These are phyloP conservation scores for Hippocampus kuda DNA, from an alignment of 2,797 vertebrate species.

Conservation along the genomic window DNA sequence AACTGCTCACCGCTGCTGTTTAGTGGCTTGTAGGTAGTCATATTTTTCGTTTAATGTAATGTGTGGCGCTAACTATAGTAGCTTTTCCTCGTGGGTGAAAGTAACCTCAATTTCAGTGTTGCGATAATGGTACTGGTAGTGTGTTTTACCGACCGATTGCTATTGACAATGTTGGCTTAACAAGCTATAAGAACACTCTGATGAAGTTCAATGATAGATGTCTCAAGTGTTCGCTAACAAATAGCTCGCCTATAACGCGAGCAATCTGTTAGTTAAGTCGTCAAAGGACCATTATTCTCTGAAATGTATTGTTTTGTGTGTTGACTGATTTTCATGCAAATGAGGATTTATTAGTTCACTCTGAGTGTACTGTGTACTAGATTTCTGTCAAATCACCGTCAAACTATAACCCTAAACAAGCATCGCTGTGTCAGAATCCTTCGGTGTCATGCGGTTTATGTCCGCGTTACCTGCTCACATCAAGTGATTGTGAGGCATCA, in stretches of 20 bases:
- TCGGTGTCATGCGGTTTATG: conserved; percentile 1
- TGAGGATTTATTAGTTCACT: not conserved
- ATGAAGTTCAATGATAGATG: conserved; percentile 22
- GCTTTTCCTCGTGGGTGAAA: not conserved
- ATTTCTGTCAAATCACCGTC: not conserved
- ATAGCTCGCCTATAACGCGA: not conserved
- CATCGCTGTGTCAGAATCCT: too few species aligned
- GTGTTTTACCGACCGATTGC: not conserved
- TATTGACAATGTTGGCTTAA: conserved; percentile 8
- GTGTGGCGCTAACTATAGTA: not conserved
- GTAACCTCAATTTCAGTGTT: fast-evolving
- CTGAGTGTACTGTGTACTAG: not conserved
- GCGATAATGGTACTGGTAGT: fast-evolving
- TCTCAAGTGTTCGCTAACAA: conserved; percentile 12
- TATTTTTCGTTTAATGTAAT: not conserved
- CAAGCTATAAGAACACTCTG: conserved; percentile 26
- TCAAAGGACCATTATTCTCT: not conserved
- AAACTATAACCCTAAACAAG: not conserved
- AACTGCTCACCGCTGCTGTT: conserved; percentile 23
- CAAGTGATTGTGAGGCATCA: not conserved
- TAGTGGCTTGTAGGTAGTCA: conserved; percentile 24
- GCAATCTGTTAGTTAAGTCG: not conserved
- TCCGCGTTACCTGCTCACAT: not conserved
- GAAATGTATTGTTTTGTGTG: not conserved
- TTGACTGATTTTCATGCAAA: not conserved